Evolutionary conservation across 2,113 vertebrate species (phyloP), one percentile per base, ranked within the genome.

Genomic region (Saimiri boliviensis): DNA sequence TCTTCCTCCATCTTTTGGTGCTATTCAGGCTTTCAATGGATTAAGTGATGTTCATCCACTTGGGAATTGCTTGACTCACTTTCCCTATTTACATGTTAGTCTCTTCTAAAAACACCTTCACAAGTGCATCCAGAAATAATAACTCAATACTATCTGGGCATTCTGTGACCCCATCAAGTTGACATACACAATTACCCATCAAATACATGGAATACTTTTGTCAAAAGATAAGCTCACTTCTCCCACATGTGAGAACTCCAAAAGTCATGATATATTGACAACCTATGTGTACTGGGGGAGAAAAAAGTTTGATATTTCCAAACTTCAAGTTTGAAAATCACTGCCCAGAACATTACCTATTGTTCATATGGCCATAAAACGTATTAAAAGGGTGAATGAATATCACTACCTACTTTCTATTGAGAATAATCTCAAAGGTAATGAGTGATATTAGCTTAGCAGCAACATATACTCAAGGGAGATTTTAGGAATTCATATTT

Each of bases 401-500:
- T 85, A 68, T 82, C 84, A 95, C 47, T 89, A 81, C 6, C 23
- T 87, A 19, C 27, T 84, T 94, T 90, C 56, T 23, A 7, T 54
- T 77, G 56, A 85, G 45, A 90, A 77, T 81, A 66, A 81, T 85
- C 76, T 92, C 71, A 79, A 77, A 87, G 8, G 54, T 42, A 54
- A 92, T 88, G n/a, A 86, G 5, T 82, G 77, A 45, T 87, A 94
- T 71, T 84, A 96, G 60, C 20, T 92, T 87, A 89, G 32, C 30
- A 91, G 42, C 32, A 94, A 30, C 40, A 73, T 93, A 56, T 86
- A 92, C 96, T 94, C 80, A 96, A 96, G 80, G 23, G 27, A 95
- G 40, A 90, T 88, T 95, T 96, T 81, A 96, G 71, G 20, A 90
- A 96, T 92, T 98, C 92, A 32, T 95, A 96, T 95, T 97, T 97